phyloP scores from a whole-genome alignment of 1,140 invertebrate genomes.

The Phthorimaea operculella region DNA sequence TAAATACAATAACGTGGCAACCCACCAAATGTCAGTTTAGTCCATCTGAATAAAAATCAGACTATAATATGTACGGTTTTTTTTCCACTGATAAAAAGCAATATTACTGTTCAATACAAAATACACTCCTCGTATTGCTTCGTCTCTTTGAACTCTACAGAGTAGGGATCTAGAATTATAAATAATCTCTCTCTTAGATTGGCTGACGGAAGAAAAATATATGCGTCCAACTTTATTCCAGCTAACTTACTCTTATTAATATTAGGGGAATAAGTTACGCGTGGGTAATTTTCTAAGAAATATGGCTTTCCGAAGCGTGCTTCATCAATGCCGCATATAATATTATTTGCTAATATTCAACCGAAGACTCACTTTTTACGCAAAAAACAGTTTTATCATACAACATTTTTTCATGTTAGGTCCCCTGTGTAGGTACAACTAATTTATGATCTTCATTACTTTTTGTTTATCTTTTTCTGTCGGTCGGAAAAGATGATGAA shows the following conservation, averaged over 20 bases:
- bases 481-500: not conserved
- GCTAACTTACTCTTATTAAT: constrained; percentile 17
- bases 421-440: not conserved
- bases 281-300: constrained; percentile 13
- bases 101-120: too few species aligned
- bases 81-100: too few species aligned
- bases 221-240: not conserved
- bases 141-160: too few species aligned
- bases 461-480: not conserved
- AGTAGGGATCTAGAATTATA: too few species aligned
- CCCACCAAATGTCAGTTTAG: too few species aligned
- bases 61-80: too few species aligned
- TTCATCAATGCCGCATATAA: constrained; percentile 22
- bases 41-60: too few species aligned
- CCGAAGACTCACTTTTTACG: constrained; percentile 16
- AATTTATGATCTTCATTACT: not conserved
- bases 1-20: too few species aligned
- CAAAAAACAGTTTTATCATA: constrained; percentile 24
- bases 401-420: not conserved
- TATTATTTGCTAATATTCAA: too few species aligned
- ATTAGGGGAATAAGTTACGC: constrained; percentile 8
- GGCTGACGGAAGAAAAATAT: not conserved
- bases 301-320: constrained; percentile 26
- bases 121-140: too few species aligned
- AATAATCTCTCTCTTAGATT: not conserved